Evolutionary conservation across 2,113 vertebrate genomes (phyloP).

Genomic region (Macquaria ambigua): DNA sequence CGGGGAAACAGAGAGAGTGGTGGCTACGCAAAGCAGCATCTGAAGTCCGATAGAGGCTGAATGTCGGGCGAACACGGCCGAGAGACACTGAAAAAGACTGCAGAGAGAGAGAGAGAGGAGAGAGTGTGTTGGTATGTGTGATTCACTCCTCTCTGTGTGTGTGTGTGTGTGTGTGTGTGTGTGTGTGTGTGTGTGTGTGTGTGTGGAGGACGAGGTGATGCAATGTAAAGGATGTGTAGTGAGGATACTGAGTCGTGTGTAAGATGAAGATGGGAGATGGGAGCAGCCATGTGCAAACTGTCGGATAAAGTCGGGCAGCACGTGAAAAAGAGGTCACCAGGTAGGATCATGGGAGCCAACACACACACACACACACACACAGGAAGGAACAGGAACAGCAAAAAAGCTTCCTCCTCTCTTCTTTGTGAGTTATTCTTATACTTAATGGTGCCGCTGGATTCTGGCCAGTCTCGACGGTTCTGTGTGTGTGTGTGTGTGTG

Average conservation of each 20-base stretch:
- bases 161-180: not conserved
- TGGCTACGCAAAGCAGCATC: slow-evolving; percentile 49
- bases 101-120: slow-evolving; percentile 10
- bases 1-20: slow-evolving; percentile 34
- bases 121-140: not conserved
- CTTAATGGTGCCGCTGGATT: slow-evolving; percentile 33
- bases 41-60: slow-evolving; percentile 23
- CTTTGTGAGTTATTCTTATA: not conserved
- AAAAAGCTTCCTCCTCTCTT: not conserved
- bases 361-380: not conserved
- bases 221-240: not conserved
- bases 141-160: not conserved
- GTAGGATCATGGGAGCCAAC: slow-evolving; percentile 66
- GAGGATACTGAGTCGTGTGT: not conserved
- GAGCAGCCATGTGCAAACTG: slow-evolving; percentile 85
- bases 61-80: not conserved
- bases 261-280: slow-evolving; percentile 78
- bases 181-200: slow-evolving; percentile 2
- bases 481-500: slow-evolving; percentile 14
- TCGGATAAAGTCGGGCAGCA: slow-evolving; percentile 83
- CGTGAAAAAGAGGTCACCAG: slow-evolving; percentile 77
- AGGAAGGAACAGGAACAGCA: no score
- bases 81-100: slow-evolving; percentile 26
- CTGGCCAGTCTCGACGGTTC: not conserved
- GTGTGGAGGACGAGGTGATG: not conserved